Evolutionary conservation across 2,888 invertebrate genomes (phyloP).

Genomic region (Oxytorus armatus): DNA sequence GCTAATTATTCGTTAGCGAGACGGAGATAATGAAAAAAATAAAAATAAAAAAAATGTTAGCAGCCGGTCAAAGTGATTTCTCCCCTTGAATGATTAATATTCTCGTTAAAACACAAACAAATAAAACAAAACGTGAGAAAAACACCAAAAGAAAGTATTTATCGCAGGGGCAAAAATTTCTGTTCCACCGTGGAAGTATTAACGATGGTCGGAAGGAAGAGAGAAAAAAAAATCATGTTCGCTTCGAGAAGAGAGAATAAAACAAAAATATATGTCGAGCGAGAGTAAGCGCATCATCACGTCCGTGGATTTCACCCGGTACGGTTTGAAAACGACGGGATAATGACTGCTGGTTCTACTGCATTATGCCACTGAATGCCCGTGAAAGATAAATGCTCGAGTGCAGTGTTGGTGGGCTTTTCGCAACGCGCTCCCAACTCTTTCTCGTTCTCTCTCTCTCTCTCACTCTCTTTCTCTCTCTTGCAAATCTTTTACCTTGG

Average conservation of each 20-base stretch:
- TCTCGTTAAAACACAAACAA: constrained; percentile 10
- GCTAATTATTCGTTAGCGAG: constrained; percentile 55
- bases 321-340: constrained; percentile 61
- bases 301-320: constrained; percentile 57
- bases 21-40: constrained; percentile 5
- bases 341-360: constrained; percentile 47
- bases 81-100: constrained; percentile 39
- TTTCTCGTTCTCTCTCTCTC: constrained; percentile 10
- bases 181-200: not conserved
- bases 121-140: not conserved
- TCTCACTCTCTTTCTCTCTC: constrained; percentile 19
- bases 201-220: not conserved
- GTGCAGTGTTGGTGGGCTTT: constrained; percentile 53
- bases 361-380: constrained; percentile 55
- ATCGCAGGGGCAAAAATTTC: not conserved
- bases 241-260: not conserved
- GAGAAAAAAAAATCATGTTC: constrained; percentile 9
- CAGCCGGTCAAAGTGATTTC: constrained; percentile 53
- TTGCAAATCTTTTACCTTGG: constrained; percentile 55
- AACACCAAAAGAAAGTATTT: not conserved
- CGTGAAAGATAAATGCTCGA: constrained; percentile 61
- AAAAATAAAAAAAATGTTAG: constrained; percentile 17
- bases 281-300: constrained; percentile 51
- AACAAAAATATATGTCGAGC: not conserved
- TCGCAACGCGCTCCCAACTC: constrained; percentile 8